These are phyloP conservation scores for Cyclina sinensis DNA, from an alignment of 1,140 invertebrate species.

Conservation along the genomic window DNA sequence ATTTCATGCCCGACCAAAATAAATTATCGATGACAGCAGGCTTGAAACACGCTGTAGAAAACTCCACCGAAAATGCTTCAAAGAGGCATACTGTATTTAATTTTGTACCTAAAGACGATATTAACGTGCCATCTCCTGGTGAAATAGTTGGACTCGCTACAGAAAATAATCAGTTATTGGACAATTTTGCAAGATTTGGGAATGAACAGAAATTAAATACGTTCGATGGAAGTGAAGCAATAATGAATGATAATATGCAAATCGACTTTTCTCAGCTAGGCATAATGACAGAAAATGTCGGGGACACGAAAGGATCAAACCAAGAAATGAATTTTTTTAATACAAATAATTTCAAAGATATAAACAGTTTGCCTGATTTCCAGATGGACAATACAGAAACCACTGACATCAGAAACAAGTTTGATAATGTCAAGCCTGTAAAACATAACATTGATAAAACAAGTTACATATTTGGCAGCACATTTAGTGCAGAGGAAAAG, in stretches of 20 bases:
- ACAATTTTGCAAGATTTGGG: not conserved
- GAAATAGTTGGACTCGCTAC: slow-evolving; percentile 11
- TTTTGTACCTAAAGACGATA: not conserved
- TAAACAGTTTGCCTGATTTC: not conserved
- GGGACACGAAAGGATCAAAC: not conserved
- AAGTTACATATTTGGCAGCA: not conserved
- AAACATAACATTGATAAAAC: not conserved
- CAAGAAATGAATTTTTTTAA: not conserved
- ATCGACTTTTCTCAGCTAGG: slow-evolving; percentile 21
- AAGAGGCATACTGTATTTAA: too few species aligned
- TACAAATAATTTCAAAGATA: not conserved
- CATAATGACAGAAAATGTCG: not conserved
- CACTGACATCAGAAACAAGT: not conserved
- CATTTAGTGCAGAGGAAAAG: not conserved
- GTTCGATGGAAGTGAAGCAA: not conserved
- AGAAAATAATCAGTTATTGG: not conserved
- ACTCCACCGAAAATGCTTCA: too few species aligned
- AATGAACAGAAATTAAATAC: not conserved
- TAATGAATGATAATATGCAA: not conserved
- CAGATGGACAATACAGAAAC: too few species aligned
- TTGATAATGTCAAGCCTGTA: not conserved
- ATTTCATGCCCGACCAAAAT: slow-evolving; percentile 20
- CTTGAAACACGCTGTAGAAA: too few species aligned
- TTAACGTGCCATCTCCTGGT: not conserved
- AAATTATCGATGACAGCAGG: not conserved